Conservation (phyloP, 2,888 invertebrate genomes). For the Ochropleura plecta region DNA sequence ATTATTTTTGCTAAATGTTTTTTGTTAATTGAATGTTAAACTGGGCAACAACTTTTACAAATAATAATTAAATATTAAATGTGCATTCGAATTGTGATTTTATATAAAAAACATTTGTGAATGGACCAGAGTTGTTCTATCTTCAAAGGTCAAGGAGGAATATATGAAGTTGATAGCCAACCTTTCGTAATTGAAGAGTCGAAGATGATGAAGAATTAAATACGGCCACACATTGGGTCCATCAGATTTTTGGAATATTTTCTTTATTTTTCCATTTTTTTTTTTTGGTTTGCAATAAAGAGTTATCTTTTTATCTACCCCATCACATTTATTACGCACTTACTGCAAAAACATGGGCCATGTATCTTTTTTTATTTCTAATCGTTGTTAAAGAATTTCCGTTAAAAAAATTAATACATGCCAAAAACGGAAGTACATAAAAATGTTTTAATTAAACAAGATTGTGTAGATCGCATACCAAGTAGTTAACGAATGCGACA, state of each 20-base stretch:
- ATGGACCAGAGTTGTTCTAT: background rate
- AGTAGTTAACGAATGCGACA: slow-evolving; percentile 30
- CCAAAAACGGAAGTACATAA: slow-evolving; percentile 49
- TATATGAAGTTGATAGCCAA: background rate
- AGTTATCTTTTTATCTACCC: too few species aligned
- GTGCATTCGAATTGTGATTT: background rate
- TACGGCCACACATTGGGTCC: background rate
- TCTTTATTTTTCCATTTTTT: background rate
- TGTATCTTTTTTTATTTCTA: background rate
- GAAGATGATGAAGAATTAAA: background rate
- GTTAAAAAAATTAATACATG: slow-evolving; percentile 21
- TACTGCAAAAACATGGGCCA: background rate
- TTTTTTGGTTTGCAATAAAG: background rate
- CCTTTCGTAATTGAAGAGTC: background rate
- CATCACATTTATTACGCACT: background rate
- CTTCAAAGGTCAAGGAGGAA: background rate
- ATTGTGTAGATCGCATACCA: slow-evolving; percentile 46
- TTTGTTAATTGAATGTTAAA: background rate
- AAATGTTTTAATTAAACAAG: slow-evolving; percentile 47
- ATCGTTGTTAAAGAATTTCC: slow-evolving; percentile 12
- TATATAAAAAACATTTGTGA: background rate
- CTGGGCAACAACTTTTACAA: background rate
- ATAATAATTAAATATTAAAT: background rate
- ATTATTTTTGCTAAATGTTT: slow-evolving; percentile 7
- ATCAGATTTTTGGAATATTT: background rate